Conservation (phyloP, 1,140 invertebrate species). For the Monomorium pharaonis region DNA sequence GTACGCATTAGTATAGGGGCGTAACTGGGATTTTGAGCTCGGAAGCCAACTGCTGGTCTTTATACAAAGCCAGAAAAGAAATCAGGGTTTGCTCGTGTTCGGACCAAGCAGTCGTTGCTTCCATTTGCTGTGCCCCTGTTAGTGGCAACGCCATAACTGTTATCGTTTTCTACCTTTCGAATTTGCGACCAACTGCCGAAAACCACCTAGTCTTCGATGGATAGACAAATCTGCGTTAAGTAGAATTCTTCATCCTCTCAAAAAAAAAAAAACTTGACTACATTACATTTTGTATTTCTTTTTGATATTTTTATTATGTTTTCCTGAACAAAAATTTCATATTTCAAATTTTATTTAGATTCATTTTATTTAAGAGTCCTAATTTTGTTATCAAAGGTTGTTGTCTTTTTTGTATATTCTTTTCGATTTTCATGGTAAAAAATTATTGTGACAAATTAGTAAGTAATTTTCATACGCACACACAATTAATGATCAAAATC, state of each 20-base stretch:
- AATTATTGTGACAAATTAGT: background rate
- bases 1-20: constrained; percentile 19
- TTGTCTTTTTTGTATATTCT: background rate
- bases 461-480: background rate
- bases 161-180: constrained; percentile 65
- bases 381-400: background rate
- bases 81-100: background rate
- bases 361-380: background rate
- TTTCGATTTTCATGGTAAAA: background rate
- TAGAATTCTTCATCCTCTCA: constrained; percentile 36
- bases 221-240: constrained; percentile 43
- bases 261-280: constrained; percentile 18
- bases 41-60: background rate
- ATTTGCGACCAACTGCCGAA: constrained; percentile 69
- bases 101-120: background rate
- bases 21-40: background rate
- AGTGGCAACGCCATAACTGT: constrained; percentile 28
- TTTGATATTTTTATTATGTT: background rate
- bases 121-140: constrained; percentile 13
- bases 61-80: background rate
- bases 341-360: background rate
- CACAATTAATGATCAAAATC: background rate
- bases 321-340: background rate
- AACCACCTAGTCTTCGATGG: constrained; percentile 57
- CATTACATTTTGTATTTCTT: background rate